A percentile compares a stretch with the other conserved stretches of the same genome.
Conservation (phyloP, 1,140 invertebrate genomes). For the Halesus radiatus region DNA sequence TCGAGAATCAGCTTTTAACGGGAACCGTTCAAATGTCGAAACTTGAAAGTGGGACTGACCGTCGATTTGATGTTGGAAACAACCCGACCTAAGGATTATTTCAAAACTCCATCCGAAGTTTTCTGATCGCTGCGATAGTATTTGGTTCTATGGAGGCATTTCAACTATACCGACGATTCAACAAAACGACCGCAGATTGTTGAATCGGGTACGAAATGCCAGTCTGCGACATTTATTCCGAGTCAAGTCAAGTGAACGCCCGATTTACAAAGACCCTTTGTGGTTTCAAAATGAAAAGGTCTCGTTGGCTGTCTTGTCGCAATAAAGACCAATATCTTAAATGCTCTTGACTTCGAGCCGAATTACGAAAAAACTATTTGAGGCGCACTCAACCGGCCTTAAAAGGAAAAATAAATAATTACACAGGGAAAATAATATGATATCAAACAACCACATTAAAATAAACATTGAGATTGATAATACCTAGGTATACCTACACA, state of each 20-base stretch:
- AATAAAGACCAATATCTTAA: slow-evolving; percentile 14
- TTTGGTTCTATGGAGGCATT: slow-evolving; percentile 6
- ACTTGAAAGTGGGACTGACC: too few species aligned
- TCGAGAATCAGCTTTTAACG: too few species aligned
- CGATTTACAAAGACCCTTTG: slow-evolving; percentile 29
- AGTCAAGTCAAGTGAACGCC: slow-evolving; percentile 9
- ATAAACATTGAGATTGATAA: too few species aligned
- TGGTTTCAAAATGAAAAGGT: slow-evolving; percentile 18
- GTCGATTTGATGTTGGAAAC: too few species aligned
- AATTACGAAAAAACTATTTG: neutral
- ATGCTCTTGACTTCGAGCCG: neutral
- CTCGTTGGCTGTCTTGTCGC: neutral
- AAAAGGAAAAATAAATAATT: too few species aligned
- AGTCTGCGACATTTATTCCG: slow-evolving; percentile 30
- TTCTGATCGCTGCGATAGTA: neutral
- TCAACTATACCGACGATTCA: slow-evolving; percentile 2
- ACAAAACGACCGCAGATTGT: slow-evolving; percentile 15
- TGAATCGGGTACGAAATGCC: slow-evolving; percentile 2
- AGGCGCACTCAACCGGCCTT: too few species aligned
- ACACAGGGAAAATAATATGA: too few species aligned
- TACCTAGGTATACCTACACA: too few species aligned
- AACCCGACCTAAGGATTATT: too few species aligned
- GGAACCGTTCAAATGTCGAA: too few species aligned
- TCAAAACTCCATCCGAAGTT: neutral
- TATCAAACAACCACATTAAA: too few species aligned